Conservation (phyloP, 1,140 invertebrate species). For the Drosophila lowei region DNA sequence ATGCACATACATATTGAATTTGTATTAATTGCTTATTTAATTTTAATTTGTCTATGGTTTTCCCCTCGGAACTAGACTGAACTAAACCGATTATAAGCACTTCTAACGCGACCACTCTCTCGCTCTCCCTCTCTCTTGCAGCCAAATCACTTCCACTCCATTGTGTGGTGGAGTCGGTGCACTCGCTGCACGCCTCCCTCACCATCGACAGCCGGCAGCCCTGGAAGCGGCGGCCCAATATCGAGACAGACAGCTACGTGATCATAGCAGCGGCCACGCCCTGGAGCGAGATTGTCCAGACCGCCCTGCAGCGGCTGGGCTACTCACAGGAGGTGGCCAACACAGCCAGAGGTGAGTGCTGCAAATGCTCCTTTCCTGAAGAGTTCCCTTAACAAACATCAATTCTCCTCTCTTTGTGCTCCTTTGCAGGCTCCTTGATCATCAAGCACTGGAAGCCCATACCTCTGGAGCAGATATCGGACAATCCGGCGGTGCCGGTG, state of each 20-base stretch:
- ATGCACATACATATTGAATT: conserved; percentile 57
- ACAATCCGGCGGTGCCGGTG: conserved; percentile 92
- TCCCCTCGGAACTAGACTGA: conserved; percentile 60
- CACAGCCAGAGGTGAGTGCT: conserved; percentile 89
- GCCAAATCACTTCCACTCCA: conserved; percentile 96
- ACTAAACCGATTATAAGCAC: conserved; percentile 71
- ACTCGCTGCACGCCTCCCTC: conserved; percentile 85
- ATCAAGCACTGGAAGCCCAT: conserved; percentile 97
- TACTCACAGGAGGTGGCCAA: conserved; percentile 90
- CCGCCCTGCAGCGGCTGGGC: conserved; percentile 90
- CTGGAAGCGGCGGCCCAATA: conserved; percentile 87
- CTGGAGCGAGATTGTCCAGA: conserved; percentile 92
- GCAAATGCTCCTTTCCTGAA: neutral
- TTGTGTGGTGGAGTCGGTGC: conserved; percentile 93
- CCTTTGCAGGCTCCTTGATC: conserved; percentile 89
- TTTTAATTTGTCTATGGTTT: conserved; percentile 68
- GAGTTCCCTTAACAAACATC: neutral
- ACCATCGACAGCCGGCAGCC: conserved; percentile 83
- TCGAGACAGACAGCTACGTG: conserved; percentile 96
- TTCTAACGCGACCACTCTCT: conserved; percentile 30
- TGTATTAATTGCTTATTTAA: conserved; percentile 81
- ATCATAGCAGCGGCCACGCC: conserved; percentile 95
- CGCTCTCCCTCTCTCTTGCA: conserved; percentile 82
- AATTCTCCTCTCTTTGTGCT: neutral
- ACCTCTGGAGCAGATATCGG: conserved; percentile 94